Evolutionary conservation across 2,113 vertebrate genomes (phyloP).

Genomic region (Corvus moneduloides): DNA sequence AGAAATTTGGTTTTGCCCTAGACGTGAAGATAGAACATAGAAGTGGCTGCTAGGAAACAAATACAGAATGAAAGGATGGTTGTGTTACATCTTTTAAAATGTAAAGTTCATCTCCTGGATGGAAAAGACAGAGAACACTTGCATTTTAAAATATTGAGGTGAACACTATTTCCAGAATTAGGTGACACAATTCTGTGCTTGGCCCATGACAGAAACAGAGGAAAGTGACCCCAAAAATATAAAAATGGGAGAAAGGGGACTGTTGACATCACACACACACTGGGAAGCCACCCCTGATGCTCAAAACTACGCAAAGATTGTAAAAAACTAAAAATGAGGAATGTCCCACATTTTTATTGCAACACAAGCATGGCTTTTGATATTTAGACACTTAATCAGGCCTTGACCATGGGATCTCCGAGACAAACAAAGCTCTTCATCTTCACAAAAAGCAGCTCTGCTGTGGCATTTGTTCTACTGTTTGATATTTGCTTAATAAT

Average conservation of each 20-base stretch:
- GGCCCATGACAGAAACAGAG: background rate
- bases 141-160: background rate
- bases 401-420: rapidly evolving
- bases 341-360: background rate
- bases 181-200: background rate
- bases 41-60: background rate
- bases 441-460: background rate
- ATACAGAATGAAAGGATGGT: background rate
- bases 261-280: background rate
- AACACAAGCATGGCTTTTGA: background rate
- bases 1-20: background rate
- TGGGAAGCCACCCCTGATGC: background rate
- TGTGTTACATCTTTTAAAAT: background rate
- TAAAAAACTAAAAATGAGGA: background rate
- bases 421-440: background rate
- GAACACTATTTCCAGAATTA: background rate
- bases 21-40: background rate
- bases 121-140: background rate
- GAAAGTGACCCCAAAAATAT: background rate
- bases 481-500: background rate
- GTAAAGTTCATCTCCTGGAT: background rate
- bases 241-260: background rate
- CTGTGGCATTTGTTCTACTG: background rate
- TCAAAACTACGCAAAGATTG: background rate
- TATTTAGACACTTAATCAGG: background rate